Evolutionary conservation across 2,113 vertebrate genomes (phyloP).

Genomic region (Hippocampus barbouri): DNA sequence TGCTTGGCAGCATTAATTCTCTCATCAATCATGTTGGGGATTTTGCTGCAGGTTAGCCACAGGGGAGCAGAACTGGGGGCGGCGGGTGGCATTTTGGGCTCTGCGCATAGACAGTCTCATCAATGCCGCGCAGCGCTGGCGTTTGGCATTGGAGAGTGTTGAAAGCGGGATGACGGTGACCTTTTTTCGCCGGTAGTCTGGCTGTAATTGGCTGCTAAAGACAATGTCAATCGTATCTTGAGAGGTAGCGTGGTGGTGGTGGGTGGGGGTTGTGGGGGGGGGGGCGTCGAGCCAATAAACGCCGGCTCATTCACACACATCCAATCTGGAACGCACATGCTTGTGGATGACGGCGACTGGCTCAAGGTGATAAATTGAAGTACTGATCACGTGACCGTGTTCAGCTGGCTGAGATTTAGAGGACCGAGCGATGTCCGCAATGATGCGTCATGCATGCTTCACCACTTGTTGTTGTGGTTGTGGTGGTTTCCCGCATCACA

Average conservation of each 20-base stretch:
- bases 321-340: background rate
- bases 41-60: slow-evolving; percentile 55
- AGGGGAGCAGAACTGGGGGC: background rate
- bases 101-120: background rate
- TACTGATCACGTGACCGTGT: slow-evolving; percentile 59
- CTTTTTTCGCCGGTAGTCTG: slow-evolving; percentile 54
- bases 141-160: slow-evolving; percentile 46
- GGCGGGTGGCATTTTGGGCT: slow-evolving; percentile 47
- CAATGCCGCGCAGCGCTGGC: slow-evolving; percentile 35
- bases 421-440: slow-evolving; percentile 33
- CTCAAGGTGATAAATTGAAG: slow-evolving; percentile 50
- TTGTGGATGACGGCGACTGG: slow-evolving; percentile 25
- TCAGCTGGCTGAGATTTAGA: slow-evolving; percentile 51
- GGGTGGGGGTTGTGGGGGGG: background rate
- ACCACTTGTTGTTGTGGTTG: background rate
- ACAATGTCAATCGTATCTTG: slow-evolving; percentile 51
- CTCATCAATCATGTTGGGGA: slow-evolving; percentile 62
- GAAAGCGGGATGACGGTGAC: slow-evolving; percentile 59
- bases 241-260: slow-evolving; percentile 34
- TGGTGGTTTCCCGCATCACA: slow-evolving; percentile 1
- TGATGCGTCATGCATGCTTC: slow-evolving; percentile 22
- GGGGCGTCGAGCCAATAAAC: slow-evolving; percentile 22
- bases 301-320: background rate
- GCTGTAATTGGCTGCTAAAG: slow-evolving; percentile 66
- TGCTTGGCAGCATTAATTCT: slow-evolving; percentile 57